Evolutionary conservation across 2,888 invertebrate species (phyloP), one percentile per base, ranked within the genome.

Genomic region (Apotomis turbidana): DNA sequence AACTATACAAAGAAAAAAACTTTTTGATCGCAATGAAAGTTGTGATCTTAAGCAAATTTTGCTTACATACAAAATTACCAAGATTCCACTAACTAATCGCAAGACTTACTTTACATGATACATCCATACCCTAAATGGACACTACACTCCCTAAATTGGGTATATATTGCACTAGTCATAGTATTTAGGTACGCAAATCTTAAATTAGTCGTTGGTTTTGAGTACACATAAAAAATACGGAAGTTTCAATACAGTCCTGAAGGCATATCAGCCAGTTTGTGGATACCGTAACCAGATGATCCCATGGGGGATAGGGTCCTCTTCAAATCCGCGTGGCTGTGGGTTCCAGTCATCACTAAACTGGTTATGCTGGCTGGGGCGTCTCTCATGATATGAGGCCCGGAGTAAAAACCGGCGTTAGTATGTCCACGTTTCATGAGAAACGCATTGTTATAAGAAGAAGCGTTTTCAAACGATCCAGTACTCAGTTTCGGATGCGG

Each of bases 191-290:
- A 90, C 87, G 81, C 84, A 83, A 84, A 79, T 81, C 89, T 91
- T 87, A 91, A 86, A 89, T 88, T 93, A 93, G 85, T 93, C 93
- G 93, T 89, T 93, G 93, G 93, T 93, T 87, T 85, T 87, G 83
- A 87, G 84, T 83, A 83, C 78, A 83, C 76, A 80, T 80, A 77
- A 79, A 74, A 27, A 76, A 69, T 72, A 63, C 68, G 76, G 75
- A 79, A 73, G 73, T 75, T 79, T 88, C 81, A 96, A 89, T 96
- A 96, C 75, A 96, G 88, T 70, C 96, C 96, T 59, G 96, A 96
- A 76, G 96, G 96, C 88, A 96, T 94, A 83, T 96, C 96, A 5
- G 96, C 96, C 9, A 96, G 93, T 91, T 96, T 96, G 69, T 95
- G 94, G 51, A 90, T 85, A 44, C 95, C 94, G 73, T 87, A 90